Base-by-base conservation (phyloP, 2,797 vertebrate genomes). In the Anabas testudineus region DNA sequence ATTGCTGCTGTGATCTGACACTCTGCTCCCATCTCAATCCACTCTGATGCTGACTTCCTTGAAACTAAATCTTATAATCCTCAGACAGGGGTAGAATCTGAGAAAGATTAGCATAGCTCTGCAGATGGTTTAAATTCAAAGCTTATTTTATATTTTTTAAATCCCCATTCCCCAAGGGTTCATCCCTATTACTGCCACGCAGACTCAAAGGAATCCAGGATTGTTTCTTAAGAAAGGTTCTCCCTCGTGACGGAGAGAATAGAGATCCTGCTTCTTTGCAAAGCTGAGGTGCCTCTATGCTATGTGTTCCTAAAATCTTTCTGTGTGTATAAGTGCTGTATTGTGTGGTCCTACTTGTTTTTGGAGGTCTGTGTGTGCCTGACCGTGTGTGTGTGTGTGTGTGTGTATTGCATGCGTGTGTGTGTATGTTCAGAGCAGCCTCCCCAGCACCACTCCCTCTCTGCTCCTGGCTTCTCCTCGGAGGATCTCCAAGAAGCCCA, bases 401-500 rank as follows among this genome's bases (percentile, higher is more conserved):
- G 52, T 67, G 68, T 36, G 26, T 41, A 30, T 74, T 36, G 30
- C 52, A 36, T 37, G 55, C 66, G 64, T 57, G 37, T 47, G 52
- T 69, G 68, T 36, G 26, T 37, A 24, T 75, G 64, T 70, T 89
- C 86, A 96, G 68, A 96, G 94, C 78, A 96, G 93, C 57, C 95
- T 90, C 24, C 95, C 95, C 45, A 96, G 90, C 72, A 96, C 93
- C 41, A 89, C 90, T 5, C 91, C 63, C 8, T 94, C 85, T 0
- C 94, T 90, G 78, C 87, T 88, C 53, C 87, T 80, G 45, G 90
- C 91, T 85, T 95, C 95, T 68, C 93, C 93, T 80, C 94, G 87
- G 0, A 95, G 92, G 83, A 96, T 93, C 82, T 95, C 94, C 0
- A 96, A 82, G 39, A 96, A 96, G 67, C 95, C 96, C 90, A 96